Evolutionary conservation across 2,113 vertebrate species (phyloP).

Genomic region (Rhinopithecus roxellana): DNA sequence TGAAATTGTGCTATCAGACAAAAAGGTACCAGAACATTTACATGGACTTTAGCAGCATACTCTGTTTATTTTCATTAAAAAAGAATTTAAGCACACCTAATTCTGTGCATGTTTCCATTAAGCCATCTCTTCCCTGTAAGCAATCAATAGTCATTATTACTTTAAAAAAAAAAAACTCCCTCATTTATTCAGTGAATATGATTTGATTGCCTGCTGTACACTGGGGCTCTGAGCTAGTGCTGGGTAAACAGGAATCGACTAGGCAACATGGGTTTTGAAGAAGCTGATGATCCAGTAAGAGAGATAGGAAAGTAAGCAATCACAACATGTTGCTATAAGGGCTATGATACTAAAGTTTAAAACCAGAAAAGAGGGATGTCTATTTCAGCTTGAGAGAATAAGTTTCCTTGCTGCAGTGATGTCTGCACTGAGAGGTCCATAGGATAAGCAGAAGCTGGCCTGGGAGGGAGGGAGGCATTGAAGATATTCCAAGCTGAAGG

Average conservation of each 20-base stretch:
- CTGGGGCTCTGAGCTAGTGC: background rate
- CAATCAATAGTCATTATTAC: background rate
- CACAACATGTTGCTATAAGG: background rate
- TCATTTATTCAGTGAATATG: background rate
- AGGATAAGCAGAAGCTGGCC: background rate
- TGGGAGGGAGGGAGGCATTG: background rate
- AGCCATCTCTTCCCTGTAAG: background rate
- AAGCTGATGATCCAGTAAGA: background rate
- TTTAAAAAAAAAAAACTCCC: background rate
- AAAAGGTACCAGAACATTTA: background rate
- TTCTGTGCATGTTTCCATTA: background rate
- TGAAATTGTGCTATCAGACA: background rate
- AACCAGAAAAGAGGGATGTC: background rate
- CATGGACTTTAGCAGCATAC: background rate
- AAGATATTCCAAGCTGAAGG: too few relatives aligned
- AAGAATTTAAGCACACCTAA: background rate
- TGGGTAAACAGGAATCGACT: background rate
- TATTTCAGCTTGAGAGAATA: background rate
- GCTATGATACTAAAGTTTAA: background rate
- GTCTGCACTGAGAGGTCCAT: background rate
- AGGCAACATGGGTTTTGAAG: background rate
- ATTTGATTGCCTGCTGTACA: background rate
- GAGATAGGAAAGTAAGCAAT: background rate
- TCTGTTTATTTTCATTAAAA: slow-evolving; percentile 25
- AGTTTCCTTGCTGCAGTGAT: background rate